phyloP scores from a whole-genome alignment of 2,113 vertebrate species.

The Grantiella picta region DNA sequence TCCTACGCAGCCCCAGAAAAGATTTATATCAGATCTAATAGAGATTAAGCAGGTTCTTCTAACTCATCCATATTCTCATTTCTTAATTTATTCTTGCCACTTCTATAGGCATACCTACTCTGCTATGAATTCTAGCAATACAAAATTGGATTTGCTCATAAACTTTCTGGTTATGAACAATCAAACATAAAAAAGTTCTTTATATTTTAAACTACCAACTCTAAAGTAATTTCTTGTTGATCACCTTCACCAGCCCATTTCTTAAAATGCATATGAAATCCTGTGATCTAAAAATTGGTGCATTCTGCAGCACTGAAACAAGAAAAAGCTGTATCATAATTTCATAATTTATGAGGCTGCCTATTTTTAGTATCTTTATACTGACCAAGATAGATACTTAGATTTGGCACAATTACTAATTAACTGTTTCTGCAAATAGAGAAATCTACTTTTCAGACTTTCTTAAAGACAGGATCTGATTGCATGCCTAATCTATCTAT shows the following conservation, averaged over 20 bases:
- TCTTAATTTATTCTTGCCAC: not conserved
- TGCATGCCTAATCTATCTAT: not conserved
- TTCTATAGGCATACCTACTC: not conserved
- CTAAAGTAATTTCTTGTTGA: not conserved
- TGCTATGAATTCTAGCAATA: not conserved
- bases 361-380: constrained; percentile 47
- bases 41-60: not conserved
- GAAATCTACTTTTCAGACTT: constrained; percentile 27
- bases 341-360: not conserved
- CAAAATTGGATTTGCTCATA: not conserved
- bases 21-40: not conserved
- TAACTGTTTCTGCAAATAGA: not conserved
- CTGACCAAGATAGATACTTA: not conserved
- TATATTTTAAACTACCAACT: not conserved
- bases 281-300: not conserved
- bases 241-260: not conserved
- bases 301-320: not conserved
- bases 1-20: constrained; percentile 40
- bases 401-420: constrained; percentile 21
- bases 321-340: not conserved
- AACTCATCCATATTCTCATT: not conserved
- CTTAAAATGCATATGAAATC: not conserved
- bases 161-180: not conserved
- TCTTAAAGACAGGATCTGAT: not conserved
- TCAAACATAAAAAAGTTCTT: not conserved